A percentile compares a stretch with the other conserved stretches of the same genome.
Conservation (phyloP, 2,113 vertebrate genomes). For the Climacteris rufus region DNA sequence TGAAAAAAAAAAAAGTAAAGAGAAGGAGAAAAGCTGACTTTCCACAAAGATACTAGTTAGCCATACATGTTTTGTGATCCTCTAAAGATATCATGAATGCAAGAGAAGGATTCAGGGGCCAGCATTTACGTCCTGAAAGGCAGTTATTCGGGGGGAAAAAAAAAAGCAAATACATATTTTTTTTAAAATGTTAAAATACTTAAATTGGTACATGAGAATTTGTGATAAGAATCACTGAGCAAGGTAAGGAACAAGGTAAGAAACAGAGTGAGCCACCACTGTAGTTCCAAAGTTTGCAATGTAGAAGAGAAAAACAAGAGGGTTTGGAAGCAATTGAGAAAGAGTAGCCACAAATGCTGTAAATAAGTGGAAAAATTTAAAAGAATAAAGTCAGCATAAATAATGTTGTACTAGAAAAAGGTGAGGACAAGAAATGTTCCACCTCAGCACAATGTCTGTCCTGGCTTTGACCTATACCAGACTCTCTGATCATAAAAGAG, state of each 20-base stretch:
- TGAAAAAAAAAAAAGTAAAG: background rate
- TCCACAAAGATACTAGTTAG: background rate
- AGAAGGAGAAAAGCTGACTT: background rate
- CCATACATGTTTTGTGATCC: background rate
- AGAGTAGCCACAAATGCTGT: background rate
- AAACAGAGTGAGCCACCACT: background rate
- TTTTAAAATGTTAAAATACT: no score
- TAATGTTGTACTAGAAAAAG: background rate
- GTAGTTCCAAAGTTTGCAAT: background rate
- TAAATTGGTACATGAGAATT: background rate
- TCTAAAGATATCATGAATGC: background rate
- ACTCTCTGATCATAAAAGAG: background rate
- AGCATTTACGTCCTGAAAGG: background rate
- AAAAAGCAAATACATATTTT: background rate
- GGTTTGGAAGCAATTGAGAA: background rate
- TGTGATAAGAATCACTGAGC: background rate
- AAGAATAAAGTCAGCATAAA: conserved; percentile 9
- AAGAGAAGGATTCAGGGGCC: background rate
- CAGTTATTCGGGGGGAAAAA: background rate
- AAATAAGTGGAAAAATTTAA: background rate
- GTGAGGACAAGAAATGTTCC: background rate
- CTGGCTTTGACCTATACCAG: background rate
- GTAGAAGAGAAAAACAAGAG: background rate
- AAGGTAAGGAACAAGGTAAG: background rate
- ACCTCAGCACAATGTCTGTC: background rate